phyloP scores from a whole-genome alignment of 2,113 vertebrate species.

The Diadophis punctatus region DNA sequence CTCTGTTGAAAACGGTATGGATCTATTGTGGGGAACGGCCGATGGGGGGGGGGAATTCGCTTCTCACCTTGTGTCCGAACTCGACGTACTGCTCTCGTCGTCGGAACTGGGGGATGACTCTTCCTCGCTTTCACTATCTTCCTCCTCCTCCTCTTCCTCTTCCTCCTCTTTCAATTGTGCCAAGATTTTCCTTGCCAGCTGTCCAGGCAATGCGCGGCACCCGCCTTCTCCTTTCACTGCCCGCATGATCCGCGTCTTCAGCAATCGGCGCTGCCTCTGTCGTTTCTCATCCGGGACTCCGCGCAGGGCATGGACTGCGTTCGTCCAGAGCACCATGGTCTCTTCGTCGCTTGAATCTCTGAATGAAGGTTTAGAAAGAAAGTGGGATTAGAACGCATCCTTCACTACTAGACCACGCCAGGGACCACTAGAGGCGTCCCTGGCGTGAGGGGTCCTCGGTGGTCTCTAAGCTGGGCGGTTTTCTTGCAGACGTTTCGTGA shows the following conservation, averaged over 20 bases:
- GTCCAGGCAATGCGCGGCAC: fast-evolving
- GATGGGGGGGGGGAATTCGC: neutral
- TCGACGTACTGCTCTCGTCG: neutral
- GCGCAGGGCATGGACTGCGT: neutral
- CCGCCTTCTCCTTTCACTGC: neutral
- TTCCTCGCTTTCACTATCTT: neutral
- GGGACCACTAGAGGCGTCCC: neutral
- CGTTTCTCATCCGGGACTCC: constrained; percentile 9
- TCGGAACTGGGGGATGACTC: neutral
- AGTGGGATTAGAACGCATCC: neutral
- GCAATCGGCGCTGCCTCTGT: neutral
- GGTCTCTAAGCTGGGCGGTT: neutral
- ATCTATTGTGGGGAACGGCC: neutral
- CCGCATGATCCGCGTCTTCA: constrained; percentile 22
- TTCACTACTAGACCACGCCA: too few relatives aligned
- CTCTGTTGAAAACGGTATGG: neutral
- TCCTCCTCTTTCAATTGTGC: neutral
- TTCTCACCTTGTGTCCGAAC: neutral
- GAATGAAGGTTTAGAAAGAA: neutral
- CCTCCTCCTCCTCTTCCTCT: fast-evolving
- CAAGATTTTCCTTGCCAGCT: fast-evolving
- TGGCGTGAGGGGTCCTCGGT: neutral
- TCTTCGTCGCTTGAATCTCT: constrained; percentile 86
- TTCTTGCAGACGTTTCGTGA: neutral
- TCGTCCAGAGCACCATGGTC: constrained; percentile 47